Conservation (phyloP, 2,113 vertebrate species). For the Amphilophus citrinellus region DNA sequence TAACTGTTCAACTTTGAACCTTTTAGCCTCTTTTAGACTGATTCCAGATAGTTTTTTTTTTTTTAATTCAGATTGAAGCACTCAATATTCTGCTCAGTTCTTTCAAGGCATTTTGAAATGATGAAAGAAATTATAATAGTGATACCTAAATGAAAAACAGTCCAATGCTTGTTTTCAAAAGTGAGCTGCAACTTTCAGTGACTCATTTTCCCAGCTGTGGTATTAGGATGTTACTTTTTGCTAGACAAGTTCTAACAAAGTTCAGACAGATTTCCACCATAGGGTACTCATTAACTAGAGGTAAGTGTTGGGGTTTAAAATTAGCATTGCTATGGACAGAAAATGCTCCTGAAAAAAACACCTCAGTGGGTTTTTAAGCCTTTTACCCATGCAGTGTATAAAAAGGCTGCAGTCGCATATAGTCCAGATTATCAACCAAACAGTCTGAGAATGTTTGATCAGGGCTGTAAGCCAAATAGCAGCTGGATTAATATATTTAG, state of each 20-base stretch:
- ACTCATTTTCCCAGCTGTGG: conserved; percentile 12
- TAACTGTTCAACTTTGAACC: conserved; percentile 27
- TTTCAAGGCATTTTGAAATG: neutral
- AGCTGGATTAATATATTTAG: conserved; percentile 47
- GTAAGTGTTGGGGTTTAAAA: neutral
- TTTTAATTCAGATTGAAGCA: neutral
- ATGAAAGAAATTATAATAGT: neutral
- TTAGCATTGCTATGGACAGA: neutral
- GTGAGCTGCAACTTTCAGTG: neutral
- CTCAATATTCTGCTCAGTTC: neutral
- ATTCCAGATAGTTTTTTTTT: neutral
- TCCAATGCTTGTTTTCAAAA: neutral
- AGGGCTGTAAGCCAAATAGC: conserved; percentile 16
- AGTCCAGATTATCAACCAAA: conserved; percentile 37
- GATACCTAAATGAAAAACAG: neutral
- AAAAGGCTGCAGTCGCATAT: conserved; percentile 3
- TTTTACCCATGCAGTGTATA: neutral
- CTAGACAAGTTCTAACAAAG: conserved; percentile 27
- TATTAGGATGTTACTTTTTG: conserved; percentile 1
- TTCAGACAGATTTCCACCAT: conserved; percentile 14
- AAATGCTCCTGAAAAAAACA: neutral
- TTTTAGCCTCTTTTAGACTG: neutral
- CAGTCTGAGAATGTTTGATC: conserved; percentile 31
- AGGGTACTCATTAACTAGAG: conserved; percentile 6
- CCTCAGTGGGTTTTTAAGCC: neutral